Conservation (phyloP, 2,113 vertebrate species). For the Tragelaphus imberbis region DNA sequence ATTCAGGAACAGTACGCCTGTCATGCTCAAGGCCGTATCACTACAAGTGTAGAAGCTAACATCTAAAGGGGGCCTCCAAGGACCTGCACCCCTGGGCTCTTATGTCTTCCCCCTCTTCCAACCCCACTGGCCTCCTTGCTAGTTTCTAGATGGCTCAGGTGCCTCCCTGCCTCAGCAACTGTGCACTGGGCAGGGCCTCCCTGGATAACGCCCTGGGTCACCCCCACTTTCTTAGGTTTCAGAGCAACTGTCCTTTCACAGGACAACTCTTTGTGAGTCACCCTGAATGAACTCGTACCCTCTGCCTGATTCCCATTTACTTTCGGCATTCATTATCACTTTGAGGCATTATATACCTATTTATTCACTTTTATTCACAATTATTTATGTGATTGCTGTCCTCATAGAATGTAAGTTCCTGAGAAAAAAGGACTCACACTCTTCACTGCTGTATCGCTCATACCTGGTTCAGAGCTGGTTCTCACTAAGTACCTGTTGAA, state of each 20-base stretch:
- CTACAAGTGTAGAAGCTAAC: background rate
- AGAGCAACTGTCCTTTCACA: background rate
- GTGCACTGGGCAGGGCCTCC: background rate
- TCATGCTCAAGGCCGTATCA: background rate
- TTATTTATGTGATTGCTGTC: background rate
- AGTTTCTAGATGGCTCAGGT: background rate
- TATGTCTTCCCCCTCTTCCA: background rate
- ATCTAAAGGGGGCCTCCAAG: background rate
- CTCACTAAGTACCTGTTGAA: background rate
- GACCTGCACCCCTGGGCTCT: background rate
- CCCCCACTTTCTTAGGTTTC: background rate
- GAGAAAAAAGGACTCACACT: background rate
- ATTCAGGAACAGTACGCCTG: background rate
- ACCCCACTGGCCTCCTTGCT: background rate
- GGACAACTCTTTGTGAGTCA: background rate
- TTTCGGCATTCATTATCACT: background rate
- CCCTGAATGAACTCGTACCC: background rate
- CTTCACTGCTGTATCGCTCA: background rate
- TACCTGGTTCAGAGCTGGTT: background rate
- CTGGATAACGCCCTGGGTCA: accelerated
- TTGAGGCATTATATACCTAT: background rate
- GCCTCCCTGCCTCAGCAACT: too few species aligned
- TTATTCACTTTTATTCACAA: background rate
- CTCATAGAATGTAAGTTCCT: background rate
- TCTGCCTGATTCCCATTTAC: background rate